A percentile compares a stretch with the other conserved stretches of the same genome.
Evolutionary conservation across 2,113 vertebrate species (phyloP).

Genomic region (Sturnus vulgaris): DNA sequence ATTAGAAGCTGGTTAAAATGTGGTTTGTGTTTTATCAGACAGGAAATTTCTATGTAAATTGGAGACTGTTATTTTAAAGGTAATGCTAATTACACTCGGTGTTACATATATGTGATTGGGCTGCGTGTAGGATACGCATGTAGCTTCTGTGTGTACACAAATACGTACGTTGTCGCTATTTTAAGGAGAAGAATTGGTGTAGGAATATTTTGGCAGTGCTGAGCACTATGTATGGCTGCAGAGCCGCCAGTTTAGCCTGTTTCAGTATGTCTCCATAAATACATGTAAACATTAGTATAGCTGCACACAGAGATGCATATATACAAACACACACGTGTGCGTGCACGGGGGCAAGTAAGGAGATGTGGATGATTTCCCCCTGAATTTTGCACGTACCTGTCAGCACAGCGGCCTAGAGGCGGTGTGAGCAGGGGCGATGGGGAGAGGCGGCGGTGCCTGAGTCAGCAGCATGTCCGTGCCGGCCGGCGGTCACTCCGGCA

Average conservation of each 20-base stretch:
- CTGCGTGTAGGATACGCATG: background rate
- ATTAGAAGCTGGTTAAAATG: conserved; percentile 68
- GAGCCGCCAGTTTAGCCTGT: background rate
- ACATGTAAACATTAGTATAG: background rate
- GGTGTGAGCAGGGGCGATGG: conserved; percentile 13
- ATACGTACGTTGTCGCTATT: background rate
- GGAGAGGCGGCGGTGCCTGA: conserved; percentile 66
- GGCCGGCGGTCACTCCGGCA: conserved; percentile 55
- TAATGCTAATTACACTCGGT: conserved; percentile 30
- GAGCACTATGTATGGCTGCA: background rate
- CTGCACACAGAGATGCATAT: background rate
- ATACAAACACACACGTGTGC: background rate
- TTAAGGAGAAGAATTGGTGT: background rate
- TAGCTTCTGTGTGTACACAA: background rate
- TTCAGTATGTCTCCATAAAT: background rate
- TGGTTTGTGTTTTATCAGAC: conserved; percentile 68
- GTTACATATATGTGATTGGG: conserved; percentile 21
- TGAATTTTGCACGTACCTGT: conserved; percentile 57
- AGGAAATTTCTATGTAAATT: conserved; percentile 68
- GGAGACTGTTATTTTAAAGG: conserved; percentile 64
- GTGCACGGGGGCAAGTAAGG: background rate
- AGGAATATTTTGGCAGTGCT: background rate
- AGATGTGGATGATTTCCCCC: background rate
- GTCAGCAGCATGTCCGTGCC: conserved; percentile 70
- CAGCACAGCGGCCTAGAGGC: conserved; percentile 20